Conservation (phyloP, 1,140 invertebrate genomes). For the Pseudomyrmex flavicornis region DNA sequence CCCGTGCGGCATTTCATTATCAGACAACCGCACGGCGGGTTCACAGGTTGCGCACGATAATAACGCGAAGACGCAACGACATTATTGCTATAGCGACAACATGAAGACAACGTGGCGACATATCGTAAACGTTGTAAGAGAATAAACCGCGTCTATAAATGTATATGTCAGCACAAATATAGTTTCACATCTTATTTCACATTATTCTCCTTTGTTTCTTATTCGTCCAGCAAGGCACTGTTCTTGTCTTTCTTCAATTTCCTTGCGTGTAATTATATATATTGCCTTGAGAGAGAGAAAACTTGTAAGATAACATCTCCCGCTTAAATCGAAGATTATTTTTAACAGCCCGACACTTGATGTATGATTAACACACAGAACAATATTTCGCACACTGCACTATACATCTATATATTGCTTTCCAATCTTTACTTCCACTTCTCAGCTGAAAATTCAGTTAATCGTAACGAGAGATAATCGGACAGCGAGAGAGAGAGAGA, state of each 20-base stretch:
- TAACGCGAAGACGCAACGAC: conserved; percentile 7
- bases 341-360: neutral
- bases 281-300: too few species aligned
- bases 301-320: too few species aligned
- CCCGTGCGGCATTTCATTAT: conserved; percentile 24
- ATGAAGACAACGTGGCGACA: neutral
- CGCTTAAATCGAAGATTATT: neutral
- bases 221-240: too few species aligned
- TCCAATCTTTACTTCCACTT: conserved; percentile 27
- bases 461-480: conserved; percentile 11
- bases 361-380: neutral
- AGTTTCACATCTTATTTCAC: too few species aligned
- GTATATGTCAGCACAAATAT: too few species aligned
- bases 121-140: too few species aligned
- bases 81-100: conserved; percentile 11
- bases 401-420: neutral
- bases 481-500: neutral
- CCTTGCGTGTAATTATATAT: too few species aligned
- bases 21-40: conserved; percentile 7
- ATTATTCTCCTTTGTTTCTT: too few species aligned
- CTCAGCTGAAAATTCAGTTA: neutral
- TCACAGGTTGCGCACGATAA: conserved; percentile 26
- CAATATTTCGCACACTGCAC: neutral
- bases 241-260: too few species aligned
- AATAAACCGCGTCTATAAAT: too few species aligned